phyloP scores from a whole-genome alignment of 2,797 vertebrate species.

The Haliaeetus albicilla region DNA sequence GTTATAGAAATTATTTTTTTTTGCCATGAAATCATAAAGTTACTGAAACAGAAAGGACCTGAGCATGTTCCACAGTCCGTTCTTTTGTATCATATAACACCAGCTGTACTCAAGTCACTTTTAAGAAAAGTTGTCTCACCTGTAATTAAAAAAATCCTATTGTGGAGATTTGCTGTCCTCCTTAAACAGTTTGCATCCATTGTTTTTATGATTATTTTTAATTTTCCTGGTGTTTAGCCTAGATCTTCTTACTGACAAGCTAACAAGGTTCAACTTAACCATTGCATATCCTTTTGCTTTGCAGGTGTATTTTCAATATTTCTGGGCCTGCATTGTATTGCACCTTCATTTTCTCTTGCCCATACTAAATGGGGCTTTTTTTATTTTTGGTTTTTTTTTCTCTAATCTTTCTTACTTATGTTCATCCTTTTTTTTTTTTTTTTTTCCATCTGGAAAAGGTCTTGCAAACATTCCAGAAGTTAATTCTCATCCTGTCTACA shows the following conservation, averaged over 20 bases:
- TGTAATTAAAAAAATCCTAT: background rate
- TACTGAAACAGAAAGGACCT: background rate
- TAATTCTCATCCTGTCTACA: background rate
- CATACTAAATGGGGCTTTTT: rapidly evolving
- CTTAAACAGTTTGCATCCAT: background rate
- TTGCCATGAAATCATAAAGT: background rate
- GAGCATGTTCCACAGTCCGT: background rate
- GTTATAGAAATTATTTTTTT: background rate
- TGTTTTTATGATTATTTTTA: background rate
- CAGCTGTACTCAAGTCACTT: rapidly evolving
- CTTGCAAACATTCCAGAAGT: background rate
- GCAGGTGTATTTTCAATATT: background rate
- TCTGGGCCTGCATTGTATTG: background rate
- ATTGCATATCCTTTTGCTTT: background rate
- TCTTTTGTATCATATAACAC: background rate
- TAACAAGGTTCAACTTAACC: rapidly evolving
- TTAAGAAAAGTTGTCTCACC: background rate
- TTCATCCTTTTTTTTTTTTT: background rate
- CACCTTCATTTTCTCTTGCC: background rate
- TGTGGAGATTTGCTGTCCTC: background rate
- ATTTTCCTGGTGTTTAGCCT: background rate
- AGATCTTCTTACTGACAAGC: background rate
- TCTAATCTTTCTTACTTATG: background rate
- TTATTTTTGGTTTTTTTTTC: too few species aligned
- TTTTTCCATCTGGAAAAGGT: background rate